phyloP scores from a whole-genome alignment of 2,888 invertebrate species.

The Aricia artaxerxes region DNA sequence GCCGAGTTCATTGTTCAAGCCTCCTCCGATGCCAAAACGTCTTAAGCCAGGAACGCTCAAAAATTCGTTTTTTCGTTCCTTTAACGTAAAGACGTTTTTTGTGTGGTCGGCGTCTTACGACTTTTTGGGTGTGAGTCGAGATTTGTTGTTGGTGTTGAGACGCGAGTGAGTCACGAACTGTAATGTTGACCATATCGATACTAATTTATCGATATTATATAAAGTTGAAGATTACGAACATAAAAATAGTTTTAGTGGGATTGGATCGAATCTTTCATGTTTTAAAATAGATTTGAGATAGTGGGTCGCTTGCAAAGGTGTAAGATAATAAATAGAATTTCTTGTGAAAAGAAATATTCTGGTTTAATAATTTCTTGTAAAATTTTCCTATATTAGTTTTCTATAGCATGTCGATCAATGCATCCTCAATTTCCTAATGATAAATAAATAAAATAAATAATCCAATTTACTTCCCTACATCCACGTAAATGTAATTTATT shows the following conservation, averaged over 20 bases:
- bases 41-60: slow-evolving; percentile 65
- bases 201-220: slow-evolving; percentile 34
- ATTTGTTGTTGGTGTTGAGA: slow-evolving; percentile 79
- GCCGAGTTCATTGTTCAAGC: slow-evolving; percentile 77
- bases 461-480: too few relatives aligned
- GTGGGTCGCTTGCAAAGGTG: too few relatives aligned
- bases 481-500: too few relatives aligned
- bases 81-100: slow-evolving; percentile 62
- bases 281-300: not conserved
- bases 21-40: slow-evolving; percentile 49
- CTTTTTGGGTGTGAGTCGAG: slow-evolving; percentile 58
- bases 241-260: not conserved
- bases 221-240: not conserved
- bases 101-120: slow-evolving; percentile 64
- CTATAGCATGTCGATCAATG: too few relatives aligned
- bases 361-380: too few relatives aligned
- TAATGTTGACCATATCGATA: slow-evolving; percentile 57
- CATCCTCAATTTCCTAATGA: too few relatives aligned
- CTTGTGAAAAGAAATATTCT: too few relatives aligned
- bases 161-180: slow-evolving; percentile 75
- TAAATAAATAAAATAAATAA: too few relatives aligned
- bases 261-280: not conserved
- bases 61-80: slow-evolving; percentile 58
- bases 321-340: too few relatives aligned
- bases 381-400: too few relatives aligned